Conservation (phyloP, 1,140 invertebrate species). For the Diachasma alloeum region DNA sequence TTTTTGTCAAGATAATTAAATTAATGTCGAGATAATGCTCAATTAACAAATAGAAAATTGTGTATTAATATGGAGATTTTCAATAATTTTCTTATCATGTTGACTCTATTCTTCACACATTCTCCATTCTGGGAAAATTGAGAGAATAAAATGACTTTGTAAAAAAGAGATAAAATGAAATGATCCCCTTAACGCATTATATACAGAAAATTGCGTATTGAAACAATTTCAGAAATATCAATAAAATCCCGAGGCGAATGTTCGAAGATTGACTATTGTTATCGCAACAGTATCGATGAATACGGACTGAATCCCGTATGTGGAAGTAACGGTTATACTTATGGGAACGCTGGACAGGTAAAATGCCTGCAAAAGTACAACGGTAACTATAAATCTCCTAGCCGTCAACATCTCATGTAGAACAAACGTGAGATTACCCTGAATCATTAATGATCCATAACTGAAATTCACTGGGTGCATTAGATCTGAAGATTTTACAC, state of each 20-base stretch:
- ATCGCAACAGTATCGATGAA: neutral
- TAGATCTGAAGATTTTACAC: conserved; percentile 47
- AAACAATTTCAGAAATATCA: conserved; percentile 30
- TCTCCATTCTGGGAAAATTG: too few species aligned
- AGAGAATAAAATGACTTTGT: too few species aligned
- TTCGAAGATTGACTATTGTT: conserved; percentile 10
- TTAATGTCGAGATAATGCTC: too few species aligned
- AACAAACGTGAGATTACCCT: neutral
- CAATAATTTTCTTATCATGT: too few species aligned
- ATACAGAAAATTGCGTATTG: neutral
- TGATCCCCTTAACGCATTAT: neutral
- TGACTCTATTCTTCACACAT: too few species aligned
- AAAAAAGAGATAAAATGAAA: too few species aligned
- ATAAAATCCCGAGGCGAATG: conserved; percentile 28
- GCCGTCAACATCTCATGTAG: neutral
- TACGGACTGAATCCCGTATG: conserved; percentile 41
- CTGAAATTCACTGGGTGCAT: conserved; percentile 22
- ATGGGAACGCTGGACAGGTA: conserved; percentile 42
- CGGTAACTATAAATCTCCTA: conserved; percentile 38
- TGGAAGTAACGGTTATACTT: conserved; percentile 47
- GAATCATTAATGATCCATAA: conserved; percentile 16
- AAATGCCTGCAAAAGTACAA: conserved; percentile 41
- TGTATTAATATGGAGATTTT: too few species aligned
- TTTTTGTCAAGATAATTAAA: too few species aligned
- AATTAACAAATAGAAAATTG: too few species aligned